A percentile compares a stretch with the other conserved stretches of the same genome.
These are phyloP conservation scores for Eupeodes luniger DNA, from an alignment of 2,888 invertebrate species.

Conservation along the genomic window DNA sequence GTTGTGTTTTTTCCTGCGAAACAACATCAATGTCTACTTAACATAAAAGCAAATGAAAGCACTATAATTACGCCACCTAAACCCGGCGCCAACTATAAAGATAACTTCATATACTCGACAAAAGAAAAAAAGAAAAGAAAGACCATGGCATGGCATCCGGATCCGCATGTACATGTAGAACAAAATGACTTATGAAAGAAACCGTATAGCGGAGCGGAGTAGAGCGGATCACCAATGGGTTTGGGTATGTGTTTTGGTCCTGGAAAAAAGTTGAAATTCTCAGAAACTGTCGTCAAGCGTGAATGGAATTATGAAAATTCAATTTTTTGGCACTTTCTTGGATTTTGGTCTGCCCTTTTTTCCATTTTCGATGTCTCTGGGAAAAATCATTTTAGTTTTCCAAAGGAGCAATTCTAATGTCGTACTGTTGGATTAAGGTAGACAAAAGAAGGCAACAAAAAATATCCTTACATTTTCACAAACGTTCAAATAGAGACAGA, in stretches of 20 bases:
- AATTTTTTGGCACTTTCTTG: conserved; percentile 69
- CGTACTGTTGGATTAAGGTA: conserved; percentile 21
- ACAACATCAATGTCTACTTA: conserved; percentile 64
- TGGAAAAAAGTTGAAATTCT: conserved; percentile 46
- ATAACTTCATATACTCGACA: conserved; percentile 21
- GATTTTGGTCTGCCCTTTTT: neutral
- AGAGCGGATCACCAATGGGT: conserved; percentile 22
- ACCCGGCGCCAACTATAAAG: conserved; percentile 64
- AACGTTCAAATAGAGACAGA: conserved; percentile 47
- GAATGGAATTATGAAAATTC: conserved; percentile 75
- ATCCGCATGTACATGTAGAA: conserved; percentile 38
- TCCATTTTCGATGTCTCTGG: conserved; percentile 33
- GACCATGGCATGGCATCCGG: conserved; percentile 42
- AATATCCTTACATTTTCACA: conserved; percentile 37
- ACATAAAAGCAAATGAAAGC: conserved; percentile 61
- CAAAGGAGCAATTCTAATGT: conserved; percentile 61
- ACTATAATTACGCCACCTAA: conserved; percentile 68
- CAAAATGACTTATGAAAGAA: conserved; percentile 51
- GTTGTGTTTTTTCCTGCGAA: neutral
- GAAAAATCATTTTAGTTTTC: conserved; percentile 67
- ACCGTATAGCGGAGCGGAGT: neutral
- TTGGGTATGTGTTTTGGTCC: conserved; percentile 46
- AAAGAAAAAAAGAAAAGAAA: conserved; percentile 5
- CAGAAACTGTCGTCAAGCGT: conserved; percentile 66
- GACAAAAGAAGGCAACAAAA: neutral